Evolutionary conservation across 2,113 vertebrate species (phyloP).

Genomic region (Otis tarda): DNA sequence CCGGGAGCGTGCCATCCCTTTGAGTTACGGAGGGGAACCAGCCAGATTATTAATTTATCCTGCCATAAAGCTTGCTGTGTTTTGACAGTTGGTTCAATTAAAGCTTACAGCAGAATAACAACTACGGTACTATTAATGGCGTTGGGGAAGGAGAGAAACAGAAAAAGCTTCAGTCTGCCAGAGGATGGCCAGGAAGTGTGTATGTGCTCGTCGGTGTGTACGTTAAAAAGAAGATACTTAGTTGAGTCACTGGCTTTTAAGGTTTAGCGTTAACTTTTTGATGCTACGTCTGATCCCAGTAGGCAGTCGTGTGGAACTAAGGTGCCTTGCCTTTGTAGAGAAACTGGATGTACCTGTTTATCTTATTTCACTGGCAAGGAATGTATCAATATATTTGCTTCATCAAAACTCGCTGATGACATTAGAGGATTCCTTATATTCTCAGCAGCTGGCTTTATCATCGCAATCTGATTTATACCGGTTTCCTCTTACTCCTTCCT

Average conservation of each 20-base stretch:
- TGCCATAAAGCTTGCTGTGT: not conserved
- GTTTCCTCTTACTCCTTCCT: not conserved
- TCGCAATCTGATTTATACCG: not conserved
- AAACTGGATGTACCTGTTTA: conserved; percentile 66
- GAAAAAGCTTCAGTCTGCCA: not conserved
- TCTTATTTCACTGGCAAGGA: conserved; percentile 14
- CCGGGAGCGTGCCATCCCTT: not conserved
- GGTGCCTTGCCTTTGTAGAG: not conserved
- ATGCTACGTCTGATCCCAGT: not conserved
- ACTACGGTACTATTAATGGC: not conserved
- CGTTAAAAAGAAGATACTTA: not conserved
- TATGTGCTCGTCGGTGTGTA: not conserved
- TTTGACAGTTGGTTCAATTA: conserved; percentile 51
- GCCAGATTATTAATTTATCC: not conserved
- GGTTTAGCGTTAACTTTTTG: conserved; percentile 1
- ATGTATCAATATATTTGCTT: conserved; percentile 16
- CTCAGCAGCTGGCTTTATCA: not conserved
- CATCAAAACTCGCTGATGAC: not conserved
- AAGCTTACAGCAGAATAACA: conserved; percentile 12
- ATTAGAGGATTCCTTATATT: not conserved
- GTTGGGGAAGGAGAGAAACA: not conserved
- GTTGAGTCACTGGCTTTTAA: not conserved
- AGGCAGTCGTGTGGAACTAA: conserved; percentile 15
- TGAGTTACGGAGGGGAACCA: not conserved
- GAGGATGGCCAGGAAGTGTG: not conserved